A percentile compares a stretch with the other conserved stretches of the same genome.
phyloP scores from a whole-genome alignment of 2,113 vertebrate genomes.

The Salvelinus namaycush region DNA sequence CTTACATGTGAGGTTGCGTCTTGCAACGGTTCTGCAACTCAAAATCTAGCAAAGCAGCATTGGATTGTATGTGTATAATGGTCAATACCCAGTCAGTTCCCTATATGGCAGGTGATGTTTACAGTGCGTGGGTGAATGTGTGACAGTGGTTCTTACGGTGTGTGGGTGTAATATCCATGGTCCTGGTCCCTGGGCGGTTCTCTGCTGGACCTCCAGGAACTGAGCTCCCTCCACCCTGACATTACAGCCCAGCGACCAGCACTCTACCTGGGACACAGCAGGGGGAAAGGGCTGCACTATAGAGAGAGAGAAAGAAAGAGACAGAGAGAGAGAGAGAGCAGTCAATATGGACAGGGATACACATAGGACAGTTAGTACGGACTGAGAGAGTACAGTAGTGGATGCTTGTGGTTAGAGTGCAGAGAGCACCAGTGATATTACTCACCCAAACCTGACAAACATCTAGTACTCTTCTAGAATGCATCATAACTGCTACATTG shows the following conservation, averaged over 20 bases:
- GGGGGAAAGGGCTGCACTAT: slow-evolving; percentile 51
- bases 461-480: too few relatives aligned
- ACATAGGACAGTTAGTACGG: slow-evolving; percentile 16
- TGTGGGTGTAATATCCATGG: slow-evolving; percentile 44
- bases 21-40: not conserved
- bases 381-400: slow-evolving; percentile 12
- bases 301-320: not conserved
- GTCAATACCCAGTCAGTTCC: not conserved
- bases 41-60: slow-evolving; percentile 8
- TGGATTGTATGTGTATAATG: too few relatives aligned
- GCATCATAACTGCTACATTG: too few relatives aligned
- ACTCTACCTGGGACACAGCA: slow-evolving; percentile 22
- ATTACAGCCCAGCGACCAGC: slow-evolving; percentile 53
- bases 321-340: too few relatives aligned
- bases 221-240: slow-evolving; percentile 24
- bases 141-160: slow-evolving; percentile 42
- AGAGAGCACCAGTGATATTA: not conserved
- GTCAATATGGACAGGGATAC: too few relatives aligned
- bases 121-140: not conserved
- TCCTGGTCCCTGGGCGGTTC: not conserved
- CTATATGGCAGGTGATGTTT: not conserved
- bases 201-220: slow-evolving; percentile 60
- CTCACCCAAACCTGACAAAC: not conserved
- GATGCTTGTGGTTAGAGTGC: not conserved
- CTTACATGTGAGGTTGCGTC: slow-evolving; percentile 19